Evolutionary conservation across 2,113 vertebrate genomes (phyloP).

Genomic region (Trematocara variabile): DNA sequence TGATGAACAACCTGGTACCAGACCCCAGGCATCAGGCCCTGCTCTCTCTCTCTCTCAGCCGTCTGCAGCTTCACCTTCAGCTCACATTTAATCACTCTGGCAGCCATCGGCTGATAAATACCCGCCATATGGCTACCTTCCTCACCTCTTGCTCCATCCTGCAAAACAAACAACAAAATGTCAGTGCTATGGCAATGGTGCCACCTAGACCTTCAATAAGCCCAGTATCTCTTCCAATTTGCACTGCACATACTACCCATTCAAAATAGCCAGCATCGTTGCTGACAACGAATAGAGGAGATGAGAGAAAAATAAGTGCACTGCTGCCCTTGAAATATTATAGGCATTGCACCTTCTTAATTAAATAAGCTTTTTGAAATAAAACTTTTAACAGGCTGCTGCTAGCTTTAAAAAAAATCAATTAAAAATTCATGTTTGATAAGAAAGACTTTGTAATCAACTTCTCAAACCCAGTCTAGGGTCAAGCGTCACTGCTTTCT

Average conservation of each 20-base stretch:
- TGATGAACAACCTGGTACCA: conserved; percentile 67
- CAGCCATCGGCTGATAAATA: conserved; percentile 62
- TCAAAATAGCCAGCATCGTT: conserved; percentile 38
- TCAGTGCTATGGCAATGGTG: conserved; percentile 18
- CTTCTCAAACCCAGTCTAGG: neutral
- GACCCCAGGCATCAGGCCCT: conserved; percentile 45
- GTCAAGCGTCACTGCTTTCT: conserved; percentile 4
- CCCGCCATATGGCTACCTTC: conserved; percentile 66
- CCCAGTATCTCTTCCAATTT: conserved; percentile 14
- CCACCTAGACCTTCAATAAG: conserved; percentile 21
- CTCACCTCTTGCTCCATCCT: conserved; percentile 53
- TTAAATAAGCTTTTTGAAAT: neutral
- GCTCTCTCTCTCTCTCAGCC: conserved; percentile 49
- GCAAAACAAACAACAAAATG: conserved; percentile 64
- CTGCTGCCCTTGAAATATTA: conserved; percentile 7
- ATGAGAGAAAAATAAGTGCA: conserved; percentile 25
- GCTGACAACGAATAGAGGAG: conserved; percentile 37
- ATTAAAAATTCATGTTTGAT: neutral
- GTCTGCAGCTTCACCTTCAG: conserved; percentile 70
- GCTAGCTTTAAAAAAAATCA: neutral
- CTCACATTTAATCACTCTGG: conserved; percentile 72
- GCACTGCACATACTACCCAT: neutral
- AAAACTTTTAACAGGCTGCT: neutral
- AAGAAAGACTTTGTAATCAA: neutral
- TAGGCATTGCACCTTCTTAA: neutral